These are phyloP conservation scores for Thereva nobilitata DNA, from an alignment of 2,888 invertebrate genomes.

Conservation along the genomic window DNA sequence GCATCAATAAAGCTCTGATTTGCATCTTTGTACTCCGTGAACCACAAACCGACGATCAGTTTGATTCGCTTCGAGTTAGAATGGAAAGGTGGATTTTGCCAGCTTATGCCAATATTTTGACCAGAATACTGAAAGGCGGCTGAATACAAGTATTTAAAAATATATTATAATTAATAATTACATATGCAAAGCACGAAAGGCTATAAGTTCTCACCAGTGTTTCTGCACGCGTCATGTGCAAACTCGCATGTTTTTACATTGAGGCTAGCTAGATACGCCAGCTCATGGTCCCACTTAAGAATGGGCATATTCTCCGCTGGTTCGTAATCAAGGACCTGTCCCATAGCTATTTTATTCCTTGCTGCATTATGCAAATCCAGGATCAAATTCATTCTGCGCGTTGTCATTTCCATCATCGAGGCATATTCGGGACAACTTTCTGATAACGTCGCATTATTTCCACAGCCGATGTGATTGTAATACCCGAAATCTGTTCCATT, in stretches of 20 bases:
- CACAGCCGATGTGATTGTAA: conserved; percentile 49
- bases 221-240: conserved; percentile 53
- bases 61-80: conserved; percentile 54
- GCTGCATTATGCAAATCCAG: conserved; percentile 55
- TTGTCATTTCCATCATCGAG: conserved; percentile 50
- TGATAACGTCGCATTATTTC: conserved; percentile 21
- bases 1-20: conserved; percentile 52
- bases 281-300: conserved; percentile 53
- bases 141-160: neutral
- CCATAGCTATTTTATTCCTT: conserved; percentile 52
- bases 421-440: conserved; percentile 37
- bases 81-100: conserved; percentile 51
- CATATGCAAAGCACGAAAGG: neutral
- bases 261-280: conserved; percentile 51
- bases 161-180: too few species aligned
- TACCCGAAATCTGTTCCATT: conserved; percentile 51
- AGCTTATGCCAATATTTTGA: conserved; percentile 55
- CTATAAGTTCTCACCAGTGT: conserved; percentile 46
- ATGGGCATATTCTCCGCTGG: conserved; percentile 52
- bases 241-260: conserved; percentile 53
- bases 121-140: conserved; percentile 50
- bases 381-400: conserved; percentile 50
- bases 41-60: conserved; percentile 53
- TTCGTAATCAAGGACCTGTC: conserved; percentile 49
- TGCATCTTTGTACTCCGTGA: conserved; percentile 52